Base-by-base conservation (phyloP, 2,797 vertebrate species). In the Hipposideros larvatus region DNA sequence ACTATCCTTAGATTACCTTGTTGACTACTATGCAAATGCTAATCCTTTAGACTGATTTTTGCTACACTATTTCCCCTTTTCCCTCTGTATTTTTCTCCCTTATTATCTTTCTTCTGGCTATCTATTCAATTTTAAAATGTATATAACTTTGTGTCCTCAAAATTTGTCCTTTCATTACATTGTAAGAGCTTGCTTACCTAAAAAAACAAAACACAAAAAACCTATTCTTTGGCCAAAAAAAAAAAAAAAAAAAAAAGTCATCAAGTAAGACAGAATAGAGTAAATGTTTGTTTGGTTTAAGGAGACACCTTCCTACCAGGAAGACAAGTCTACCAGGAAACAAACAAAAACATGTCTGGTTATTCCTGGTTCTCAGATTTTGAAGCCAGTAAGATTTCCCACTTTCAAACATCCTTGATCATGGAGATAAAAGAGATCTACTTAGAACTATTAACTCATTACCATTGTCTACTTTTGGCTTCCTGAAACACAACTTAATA, bases 401-500 rank as follows among this genome's bases (percentile, higher is more conserved):
- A 95, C 14, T 91, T 90, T 83, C 31, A 90, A 78, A 61, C 5
- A 77, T 31, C 2, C 46, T 82, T 94, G 68, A 75, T 15, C 11
- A 51, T 24, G n/a, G 34, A 77, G 11, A 79, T 90, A 13, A 87
- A 87, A 88, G 15, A 1, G 13, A 19, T 31, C 28, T 31, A 65
- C 34, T 78, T 88, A 68, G 4, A 71, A n/a, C 14, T 78, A 87
- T 87, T 86, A 65, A 71, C 51, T 90, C 46, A 90, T 91, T 82
- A 70, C 7, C 37, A 75, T 22, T 51, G 13, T 95, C 78, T 77
- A 48, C 28, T 90, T 11, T 77, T 55, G n/a, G 31, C 22, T 63
- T 84, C 51, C 37, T 91, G 37, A 93, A 96, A 59, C 22, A 86
- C 61, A 93, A 24, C 5, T 82, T 91, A 74, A 31, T 75, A 68